Percentiles rank a stretch among this genome's conserved stretches.
Evolutionary conservation across 2,888 invertebrate species (phyloP).

Genomic region (Ditylenchus weischeri): DNA sequence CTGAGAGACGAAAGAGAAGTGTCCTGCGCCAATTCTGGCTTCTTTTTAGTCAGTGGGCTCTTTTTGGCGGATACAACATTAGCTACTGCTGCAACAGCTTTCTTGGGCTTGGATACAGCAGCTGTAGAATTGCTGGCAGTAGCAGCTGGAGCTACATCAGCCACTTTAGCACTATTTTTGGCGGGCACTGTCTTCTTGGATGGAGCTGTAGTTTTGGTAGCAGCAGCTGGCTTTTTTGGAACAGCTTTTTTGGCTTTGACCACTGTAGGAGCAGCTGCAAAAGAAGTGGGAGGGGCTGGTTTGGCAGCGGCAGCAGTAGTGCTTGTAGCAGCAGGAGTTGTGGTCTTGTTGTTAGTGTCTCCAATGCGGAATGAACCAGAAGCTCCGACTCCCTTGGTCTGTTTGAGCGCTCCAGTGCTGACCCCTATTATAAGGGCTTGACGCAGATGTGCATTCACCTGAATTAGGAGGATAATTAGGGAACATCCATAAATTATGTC

Average conservation of each 20-base stretch:
- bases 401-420: constrained; percentile 59
- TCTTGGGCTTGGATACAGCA: constrained; percentile 15
- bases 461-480: constrained; percentile 9
- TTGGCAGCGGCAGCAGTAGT: constrained; percentile 33
- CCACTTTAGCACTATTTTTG: not conserved
- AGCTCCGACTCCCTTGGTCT: constrained; percentile 50
- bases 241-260: constrained; percentile 10
- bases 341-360: constrained; percentile 26
- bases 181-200: constrained; percentile 28
- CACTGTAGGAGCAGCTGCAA: constrained; percentile 29
- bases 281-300: constrained; percentile 24
- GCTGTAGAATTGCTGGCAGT: not conserved
- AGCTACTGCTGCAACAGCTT: not conserved
- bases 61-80: not conserved
- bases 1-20: too few species aligned
- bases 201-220: constrained; percentile 34
- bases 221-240: constrained; percentile 25
- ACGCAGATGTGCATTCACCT: constrained; percentile 59
- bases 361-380: constrained; percentile 47
- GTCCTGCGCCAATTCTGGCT: too few species aligned
- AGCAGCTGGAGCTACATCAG: not conserved
- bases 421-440: constrained; percentile 60
- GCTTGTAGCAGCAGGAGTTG: not conserved
- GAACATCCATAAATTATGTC: too few species aligned
- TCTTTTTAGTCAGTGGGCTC: constrained; percentile 10